These are phyloP conservation scores for Hormaphis cornu DNA, from an alignment of 1,140 invertebrate genomes.

Conservation along the genomic window DNA sequence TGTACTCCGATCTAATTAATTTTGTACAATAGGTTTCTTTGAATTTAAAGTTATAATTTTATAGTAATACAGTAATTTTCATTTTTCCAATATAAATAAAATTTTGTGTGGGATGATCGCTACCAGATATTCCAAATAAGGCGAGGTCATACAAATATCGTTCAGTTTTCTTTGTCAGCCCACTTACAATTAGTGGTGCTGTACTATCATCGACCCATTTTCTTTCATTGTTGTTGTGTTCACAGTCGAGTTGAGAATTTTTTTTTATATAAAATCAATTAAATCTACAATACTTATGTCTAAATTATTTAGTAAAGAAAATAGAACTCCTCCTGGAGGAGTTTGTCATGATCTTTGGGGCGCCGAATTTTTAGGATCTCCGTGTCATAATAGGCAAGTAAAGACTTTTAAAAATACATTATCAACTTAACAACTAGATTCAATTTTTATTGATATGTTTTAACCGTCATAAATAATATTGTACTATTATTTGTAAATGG, in stretches of 20 bases:
- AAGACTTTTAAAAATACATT: not conserved
- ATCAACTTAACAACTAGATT: not conserved
- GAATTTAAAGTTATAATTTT: too few species aligned
- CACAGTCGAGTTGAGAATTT: not conserved
- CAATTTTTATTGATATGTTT: too few species aligned
- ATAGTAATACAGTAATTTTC: not conserved
- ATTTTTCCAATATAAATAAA: not conserved
- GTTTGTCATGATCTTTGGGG: conserved; percentile 47
- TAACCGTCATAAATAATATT: too few species aligned
- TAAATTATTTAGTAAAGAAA: conserved; percentile 26
- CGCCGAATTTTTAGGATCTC: conserved; percentile 40
- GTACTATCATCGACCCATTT: not conserved
- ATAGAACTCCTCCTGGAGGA: conserved; percentile 45
- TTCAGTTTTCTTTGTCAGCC: conserved; percentile 8
- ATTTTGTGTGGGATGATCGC: conserved; percentile 10
- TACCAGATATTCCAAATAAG: conserved; percentile 16
- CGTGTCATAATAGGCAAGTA: conserved; percentile 43
- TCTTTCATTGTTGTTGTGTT: not conserved
- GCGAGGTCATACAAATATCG: conserved; percentile 30
- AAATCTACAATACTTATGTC: conserved; percentile 10
- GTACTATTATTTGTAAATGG: too few species aligned
- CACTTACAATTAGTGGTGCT: not conserved
- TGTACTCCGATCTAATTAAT: too few species aligned
- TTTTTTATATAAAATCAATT: not conserved
- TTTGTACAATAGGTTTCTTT: too few species aligned